Base-by-base conservation (phyloP, 2,113 vertebrate genomes). In the Budorcas taxicolor region DNA sequence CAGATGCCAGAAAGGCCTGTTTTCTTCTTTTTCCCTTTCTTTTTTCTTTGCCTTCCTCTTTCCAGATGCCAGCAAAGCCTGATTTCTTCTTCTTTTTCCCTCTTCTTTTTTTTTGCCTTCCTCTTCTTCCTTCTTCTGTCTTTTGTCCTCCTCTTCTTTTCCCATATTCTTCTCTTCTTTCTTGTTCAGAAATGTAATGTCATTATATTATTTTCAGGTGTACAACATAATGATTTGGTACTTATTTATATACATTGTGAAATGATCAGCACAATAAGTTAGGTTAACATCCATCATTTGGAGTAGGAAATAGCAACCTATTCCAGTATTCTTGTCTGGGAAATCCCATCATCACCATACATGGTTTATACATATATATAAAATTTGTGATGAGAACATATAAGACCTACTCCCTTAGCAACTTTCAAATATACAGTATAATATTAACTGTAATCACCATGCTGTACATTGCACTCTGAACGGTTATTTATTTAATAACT, bases 101-200 rank as follows among this genome's bases (percentile, higher is more conserved):
- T 3, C 62, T n/a, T 17, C 7, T 19, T 67, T n/a, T 67, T 67
- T 17, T 67, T n/a, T 0, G 0, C 29, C 7, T 50, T 80, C 45
- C 3, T 78, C n/a, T 76, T 43, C 40, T 45, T 78, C 40, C 40
- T 78, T 45, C 13, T 29, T 15, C 25, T 27, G 76, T n/a, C 43
- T 53, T 74, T 36, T 15, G 6, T 71, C 27, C 4, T n/a, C 29
- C 31, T n/a, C 55, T n/a, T 8, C 36, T 64, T 84, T 71, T 19
- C 29, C 14, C 27, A 45, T 45, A 27, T 45, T 78, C 43, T 43
- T 78, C 14, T 78, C 4, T 45, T 47, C 25, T 16, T 47, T 45
- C 45, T 50, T 31, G 4, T 50, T 58, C 19, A 52, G 33, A 67
- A 40, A 29, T 52, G 25, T 52, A 52, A 67, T 50, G 16, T 25